phyloP scores from a whole-genome alignment of 2,888 invertebrate species.

The Falcaria lacertinaria region DNA sequence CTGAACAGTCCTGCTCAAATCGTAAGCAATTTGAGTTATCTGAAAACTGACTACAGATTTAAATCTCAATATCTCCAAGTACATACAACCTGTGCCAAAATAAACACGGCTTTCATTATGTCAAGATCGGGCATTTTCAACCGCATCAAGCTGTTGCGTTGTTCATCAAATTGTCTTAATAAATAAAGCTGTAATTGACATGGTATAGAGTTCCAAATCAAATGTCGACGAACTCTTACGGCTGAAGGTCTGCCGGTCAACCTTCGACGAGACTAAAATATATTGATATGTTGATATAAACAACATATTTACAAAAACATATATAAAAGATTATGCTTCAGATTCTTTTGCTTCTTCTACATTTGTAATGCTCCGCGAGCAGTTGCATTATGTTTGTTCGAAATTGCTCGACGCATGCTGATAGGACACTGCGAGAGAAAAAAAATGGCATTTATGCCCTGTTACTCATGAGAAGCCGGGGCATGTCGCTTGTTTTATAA shows the following conservation, averaged over 20 bases:
- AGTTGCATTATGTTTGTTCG: no score
- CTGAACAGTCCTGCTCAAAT: no score
- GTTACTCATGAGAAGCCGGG: no score
- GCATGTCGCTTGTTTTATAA: no score
- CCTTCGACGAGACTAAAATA: not conserved
- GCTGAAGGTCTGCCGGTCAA: not conserved
- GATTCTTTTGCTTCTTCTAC: no score
- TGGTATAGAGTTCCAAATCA: not conserved
- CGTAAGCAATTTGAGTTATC: no score
- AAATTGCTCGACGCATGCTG: no score
- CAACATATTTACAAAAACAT: no score
- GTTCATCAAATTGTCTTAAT: slow-evolving; percentile 1
- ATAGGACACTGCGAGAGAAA: no score
- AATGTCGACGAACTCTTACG: slow-evolving; percentile 1
- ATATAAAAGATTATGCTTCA: no score
- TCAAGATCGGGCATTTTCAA: not conserved
- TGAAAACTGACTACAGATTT: not conserved
- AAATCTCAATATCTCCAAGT: not conserved
- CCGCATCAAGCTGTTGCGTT: not conserved
- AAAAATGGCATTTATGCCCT: no score
- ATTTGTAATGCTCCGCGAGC: no score
- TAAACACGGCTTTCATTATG: not conserved
- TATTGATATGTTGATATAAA: not conserved
- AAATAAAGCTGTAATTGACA: slow-evolving; percentile 2
- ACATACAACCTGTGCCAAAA: not conserved